phyloP scores from a whole-genome alignment of 2,113 vertebrate species.

The Colistium nudipinnis region DNA sequence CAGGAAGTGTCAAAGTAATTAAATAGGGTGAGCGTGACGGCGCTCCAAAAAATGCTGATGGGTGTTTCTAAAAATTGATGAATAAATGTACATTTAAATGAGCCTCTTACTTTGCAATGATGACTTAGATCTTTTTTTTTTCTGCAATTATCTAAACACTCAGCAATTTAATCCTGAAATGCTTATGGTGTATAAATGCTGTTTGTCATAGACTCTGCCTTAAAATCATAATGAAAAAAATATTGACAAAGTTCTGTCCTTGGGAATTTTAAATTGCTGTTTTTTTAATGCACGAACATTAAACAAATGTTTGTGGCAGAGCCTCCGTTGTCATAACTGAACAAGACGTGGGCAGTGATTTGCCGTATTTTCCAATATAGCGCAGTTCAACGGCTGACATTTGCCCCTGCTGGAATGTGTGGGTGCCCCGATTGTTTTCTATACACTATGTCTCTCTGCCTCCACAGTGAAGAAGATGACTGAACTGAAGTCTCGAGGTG shows the following conservation, averaged over 20 bases:
- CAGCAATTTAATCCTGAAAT: slow-evolving; percentile 11
- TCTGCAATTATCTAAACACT: slow-evolving; percentile 19
- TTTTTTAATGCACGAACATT: background rate
- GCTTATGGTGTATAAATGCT: too few species aligned
- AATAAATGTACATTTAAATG: slow-evolving; percentile 60
- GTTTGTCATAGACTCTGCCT: too few species aligned
- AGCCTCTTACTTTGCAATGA: slow-evolving; percentile 37
- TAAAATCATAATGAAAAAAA: too few species aligned
- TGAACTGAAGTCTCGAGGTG: slow-evolving; percentile 95
- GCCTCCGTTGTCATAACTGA: background rate
- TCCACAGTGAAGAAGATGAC: slow-evolving; percentile 97
- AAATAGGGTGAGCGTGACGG: slow-evolving; percentile 41
- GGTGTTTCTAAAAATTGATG: too few species aligned
- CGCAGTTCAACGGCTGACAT: background rate
- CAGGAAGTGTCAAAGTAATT: slow-evolving; percentile 43
- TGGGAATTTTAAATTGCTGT: background rate
- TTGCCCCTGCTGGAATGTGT: background rate
- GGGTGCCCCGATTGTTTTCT: slow-evolving; percentile 7
- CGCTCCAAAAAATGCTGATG: too few species aligned
- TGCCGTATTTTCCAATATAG: background rate
- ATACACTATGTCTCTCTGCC: slow-evolving; percentile 12
- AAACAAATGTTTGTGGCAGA: background rate
- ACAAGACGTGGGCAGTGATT: background rate
- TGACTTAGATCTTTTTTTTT: slow-evolving; percentile 13
- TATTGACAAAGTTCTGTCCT: background rate